These are phyloP conservation scores for Pocillopora damicornis DNA, from an alignment of 64 coral and sea anemone species.

Conservation along the genomic window DNA sequence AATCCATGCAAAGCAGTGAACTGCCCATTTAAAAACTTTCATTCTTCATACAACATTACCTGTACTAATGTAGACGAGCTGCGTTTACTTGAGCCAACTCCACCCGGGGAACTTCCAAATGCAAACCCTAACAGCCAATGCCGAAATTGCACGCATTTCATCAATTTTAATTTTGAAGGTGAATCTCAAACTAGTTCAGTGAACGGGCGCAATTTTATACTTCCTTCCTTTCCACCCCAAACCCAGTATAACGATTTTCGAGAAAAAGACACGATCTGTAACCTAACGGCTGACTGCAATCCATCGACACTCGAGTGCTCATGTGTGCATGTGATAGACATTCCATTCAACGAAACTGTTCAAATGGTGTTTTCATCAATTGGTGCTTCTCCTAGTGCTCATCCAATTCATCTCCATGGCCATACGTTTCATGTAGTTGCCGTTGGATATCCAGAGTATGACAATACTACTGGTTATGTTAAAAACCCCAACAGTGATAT, in stretches of 20 bases:
- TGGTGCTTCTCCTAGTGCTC: neutral
- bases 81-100: conserved; percentile 28
- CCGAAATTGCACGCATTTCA: conserved; percentile 20
- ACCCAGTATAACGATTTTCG: conserved; percentile 1
- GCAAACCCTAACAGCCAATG: neutral
- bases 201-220: conserved; percentile 54
- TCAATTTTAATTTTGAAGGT: conserved; percentile 64
- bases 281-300: neutral
- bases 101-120: conserved; percentile 33
- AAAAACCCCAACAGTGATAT: conserved; percentile 40
- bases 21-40: conserved; percentile 54
- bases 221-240: conserved; percentile 33
- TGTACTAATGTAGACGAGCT: conserved; percentile 37
- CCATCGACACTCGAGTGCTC: conserved; percentile 28
- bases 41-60: neutral
- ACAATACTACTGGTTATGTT: conserved; percentile 35
- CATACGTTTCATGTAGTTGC: conserved; percentile 48
- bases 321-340: conserved; percentile 55
- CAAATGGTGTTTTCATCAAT: conserved; percentile 60
- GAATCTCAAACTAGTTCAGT: conserved; percentile 17
- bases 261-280: conserved; percentile 2
- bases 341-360: conserved; percentile 47
- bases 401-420: conserved; percentile 67
- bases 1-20: conserved; percentile 51
- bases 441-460: conserved; percentile 49